Conservation (phyloP, 2,797 vertebrate genomes). For the Argya squamiceps region DNA sequence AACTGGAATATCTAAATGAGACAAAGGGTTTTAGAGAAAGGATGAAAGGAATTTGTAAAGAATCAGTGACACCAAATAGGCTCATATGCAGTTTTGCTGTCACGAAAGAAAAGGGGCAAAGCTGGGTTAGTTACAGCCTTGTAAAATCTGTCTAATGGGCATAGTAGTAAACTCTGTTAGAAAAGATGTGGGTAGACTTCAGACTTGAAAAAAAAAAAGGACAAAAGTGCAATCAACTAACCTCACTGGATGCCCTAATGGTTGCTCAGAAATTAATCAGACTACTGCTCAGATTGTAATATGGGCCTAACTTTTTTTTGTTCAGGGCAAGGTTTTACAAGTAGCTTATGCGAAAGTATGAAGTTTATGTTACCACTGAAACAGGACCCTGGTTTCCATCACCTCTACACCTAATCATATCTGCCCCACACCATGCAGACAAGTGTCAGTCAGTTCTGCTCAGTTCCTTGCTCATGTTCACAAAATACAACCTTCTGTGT, state of each 20-base stretch:
- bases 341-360: neutral
- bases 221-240: neutral
- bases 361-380: neutral
- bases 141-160: neutral
- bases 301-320: neutral
- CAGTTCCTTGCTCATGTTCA: neutral
- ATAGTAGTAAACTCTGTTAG: neutral
- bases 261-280: neutral
- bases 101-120: neutral
- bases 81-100: neutral
- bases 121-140: neutral
- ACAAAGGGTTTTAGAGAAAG: conserved; percentile 9
- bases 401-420: neutral
- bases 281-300: neutral
- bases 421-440: neutral
- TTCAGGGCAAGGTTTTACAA: neutral
- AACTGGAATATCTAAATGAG: conserved; percentile 50
- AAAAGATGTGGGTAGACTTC: neutral
- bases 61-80: neutral
- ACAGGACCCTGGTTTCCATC: neutral
- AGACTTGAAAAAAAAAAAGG: neutral
- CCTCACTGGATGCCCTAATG: neutral
- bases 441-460: neutral
- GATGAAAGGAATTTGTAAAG: neutral
- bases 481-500: neutral